These are phyloP conservation scores for Scrobipalpa atriplicella DNA, from an alignment of 2,888 invertebrate genomes.

Conservation along the genomic window DNA sequence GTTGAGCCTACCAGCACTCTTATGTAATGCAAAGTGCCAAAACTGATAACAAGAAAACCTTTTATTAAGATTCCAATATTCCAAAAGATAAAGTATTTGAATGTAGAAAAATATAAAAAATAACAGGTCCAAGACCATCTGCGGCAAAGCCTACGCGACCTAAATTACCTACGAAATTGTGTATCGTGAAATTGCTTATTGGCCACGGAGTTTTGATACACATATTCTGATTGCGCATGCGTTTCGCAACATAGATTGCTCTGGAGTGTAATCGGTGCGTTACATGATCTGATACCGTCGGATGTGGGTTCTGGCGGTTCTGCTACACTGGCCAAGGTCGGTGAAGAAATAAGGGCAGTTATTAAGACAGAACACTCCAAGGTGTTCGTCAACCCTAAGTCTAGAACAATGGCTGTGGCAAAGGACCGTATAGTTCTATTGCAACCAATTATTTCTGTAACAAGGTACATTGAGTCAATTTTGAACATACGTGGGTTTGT, in stretches of 20 bases:
- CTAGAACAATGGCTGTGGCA: conserved; percentile 1
- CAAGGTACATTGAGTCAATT: not conserved
- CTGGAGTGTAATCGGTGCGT: conserved; percentile 64
- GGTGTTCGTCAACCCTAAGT: not conserved
- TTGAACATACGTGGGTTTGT: not conserved
- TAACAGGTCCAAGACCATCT: not conserved
- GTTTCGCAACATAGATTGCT: conserved; percentile 43
- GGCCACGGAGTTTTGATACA: conserved; percentile 19
- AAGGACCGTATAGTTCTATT: not conserved
- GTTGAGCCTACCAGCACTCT: too few relatives aligned
- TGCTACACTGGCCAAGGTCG: conserved; percentile 44
- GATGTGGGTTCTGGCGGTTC: conserved; percentile 36
- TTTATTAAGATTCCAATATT: too few relatives aligned
- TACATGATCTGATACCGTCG: conserved; percentile 62
- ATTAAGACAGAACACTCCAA: conserved; percentile 1
- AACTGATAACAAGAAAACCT: too few relatives aligned
- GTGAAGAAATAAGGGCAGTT: conserved; percentile 12
- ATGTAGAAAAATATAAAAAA: not conserved
- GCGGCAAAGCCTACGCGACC: not conserved
- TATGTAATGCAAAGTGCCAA: too few relatives aligned
- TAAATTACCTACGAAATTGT: conserved; percentile 19
- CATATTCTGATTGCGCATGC: conserved; percentile 21
- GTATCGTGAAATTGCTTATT: conserved; percentile 18
- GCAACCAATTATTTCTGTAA: not conserved
- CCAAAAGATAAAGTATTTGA: not conserved